Conservation (phyloP, 2,113 vertebrate species). For the Ictalurus punctatus region DNA sequence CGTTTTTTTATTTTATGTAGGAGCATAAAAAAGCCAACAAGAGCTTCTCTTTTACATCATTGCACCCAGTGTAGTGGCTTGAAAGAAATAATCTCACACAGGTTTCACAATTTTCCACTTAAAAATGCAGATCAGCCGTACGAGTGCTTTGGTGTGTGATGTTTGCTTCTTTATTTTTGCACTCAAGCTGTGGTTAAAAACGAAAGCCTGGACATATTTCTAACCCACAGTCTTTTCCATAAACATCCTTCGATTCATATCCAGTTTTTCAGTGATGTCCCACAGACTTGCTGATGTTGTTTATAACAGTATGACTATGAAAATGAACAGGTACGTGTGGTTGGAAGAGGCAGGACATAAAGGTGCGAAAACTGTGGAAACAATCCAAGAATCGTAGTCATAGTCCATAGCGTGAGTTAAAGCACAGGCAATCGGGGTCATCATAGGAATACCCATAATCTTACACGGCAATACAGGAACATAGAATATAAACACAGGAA, state of each 20-base stretch:
- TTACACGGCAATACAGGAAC: not conserved
- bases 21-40: conserved; percentile 12
- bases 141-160: not conserved
- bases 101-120: not conserved
- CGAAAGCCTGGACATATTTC: not conserved
- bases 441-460: not conserved
- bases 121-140: not conserved
- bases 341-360: not conserved
- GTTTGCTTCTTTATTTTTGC: not conserved
- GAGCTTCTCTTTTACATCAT: not conserved
- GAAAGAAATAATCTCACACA: not conserved
- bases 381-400: too few relatives aligned
- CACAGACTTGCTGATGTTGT: not conserved
- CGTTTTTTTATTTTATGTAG: conserved; percentile 49
- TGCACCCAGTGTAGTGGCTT: not conserved
- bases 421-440: not conserved
- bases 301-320: not conserved
- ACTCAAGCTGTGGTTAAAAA: not conserved
- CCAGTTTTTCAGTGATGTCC: not conserved
- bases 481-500: not conserved
- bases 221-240: not conserved
- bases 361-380: too few relatives aligned
- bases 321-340: not conserved
- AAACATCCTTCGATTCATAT: not conserved
- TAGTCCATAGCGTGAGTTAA: not conserved